Conservation (phyloP, 53 echinoderm and acorn worm species). For the Henricia sp. region DNA sequence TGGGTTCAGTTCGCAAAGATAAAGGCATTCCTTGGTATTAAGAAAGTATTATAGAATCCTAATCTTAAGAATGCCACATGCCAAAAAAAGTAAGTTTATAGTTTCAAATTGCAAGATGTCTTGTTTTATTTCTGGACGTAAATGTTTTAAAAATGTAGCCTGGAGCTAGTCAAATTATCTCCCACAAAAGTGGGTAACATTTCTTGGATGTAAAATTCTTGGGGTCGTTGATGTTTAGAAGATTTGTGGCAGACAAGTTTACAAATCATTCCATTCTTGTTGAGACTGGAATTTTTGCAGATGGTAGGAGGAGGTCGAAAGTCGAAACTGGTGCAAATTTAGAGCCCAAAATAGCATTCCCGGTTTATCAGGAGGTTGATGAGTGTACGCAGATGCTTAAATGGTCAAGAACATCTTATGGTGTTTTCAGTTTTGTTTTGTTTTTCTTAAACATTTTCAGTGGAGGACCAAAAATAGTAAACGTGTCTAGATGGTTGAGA, state of each 20-base stretch:
- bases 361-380: too few relatives aligned
- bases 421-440: too few relatives aligned
- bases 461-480: too few relatives aligned
- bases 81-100: too few relatives aligned
- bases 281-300: slow-evolving; percentile 12
- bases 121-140: too few relatives aligned
- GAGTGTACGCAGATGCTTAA: too few relatives aligned
- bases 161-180: not conserved
- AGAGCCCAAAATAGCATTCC: too few relatives aligned
- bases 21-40: not conserved
- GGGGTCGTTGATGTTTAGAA: slow-evolving; percentile 15
- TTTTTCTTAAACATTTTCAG: too few relatives aligned
- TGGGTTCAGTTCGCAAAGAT: slow-evolving; percentile 4
- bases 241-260: slow-evolving; percentile 28
- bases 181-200: not conserved
- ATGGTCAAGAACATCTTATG: too few relatives aligned
- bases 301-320: not conserved
- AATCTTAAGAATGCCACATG: too few relatives aligned
- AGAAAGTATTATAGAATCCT: not conserved
- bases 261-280: slow-evolving; percentile 21
- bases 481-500: too few relatives aligned
- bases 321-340: not conserved
- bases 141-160: not conserved
- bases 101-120: too few relatives aligned
- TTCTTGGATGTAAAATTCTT: not conserved